phyloP scores from a whole-genome alignment of 2,888 invertebrate species.

The Arctia plantaginis region DNA sequence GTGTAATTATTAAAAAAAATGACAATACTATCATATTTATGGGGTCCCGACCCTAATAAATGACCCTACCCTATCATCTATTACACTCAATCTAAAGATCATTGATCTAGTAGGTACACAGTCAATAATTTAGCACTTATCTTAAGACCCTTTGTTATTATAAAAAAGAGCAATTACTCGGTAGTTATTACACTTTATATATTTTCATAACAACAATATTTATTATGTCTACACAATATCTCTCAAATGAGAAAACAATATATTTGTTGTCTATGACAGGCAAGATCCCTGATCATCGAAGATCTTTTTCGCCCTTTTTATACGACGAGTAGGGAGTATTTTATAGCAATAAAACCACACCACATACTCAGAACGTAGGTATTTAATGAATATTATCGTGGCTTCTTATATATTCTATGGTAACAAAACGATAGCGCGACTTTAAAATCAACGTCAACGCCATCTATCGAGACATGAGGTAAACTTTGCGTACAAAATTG shows the following conservation, averaged over 20 bases:
- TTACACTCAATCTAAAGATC: not conserved
- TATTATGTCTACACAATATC: not conserved
- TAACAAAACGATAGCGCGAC: too few species aligned
- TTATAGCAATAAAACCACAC: too few species aligned
- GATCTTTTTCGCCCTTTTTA: too few species aligned
- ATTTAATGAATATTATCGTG: too few species aligned
- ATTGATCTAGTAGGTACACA: not conserved
- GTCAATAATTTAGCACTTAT: not conserved
- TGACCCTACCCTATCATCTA: not conserved
- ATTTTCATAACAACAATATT: not conserved
- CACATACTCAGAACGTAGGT: too few species aligned
- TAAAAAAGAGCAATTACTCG: not conserved
- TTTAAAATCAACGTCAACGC: too few species aligned
- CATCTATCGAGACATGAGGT: too few species aligned
- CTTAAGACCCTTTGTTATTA: not conserved
- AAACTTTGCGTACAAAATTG: too few species aligned
- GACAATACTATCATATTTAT: not conserved
- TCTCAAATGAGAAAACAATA: slow-evolving; percentile 34
- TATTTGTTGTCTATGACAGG: slow-evolving; percentile 34
- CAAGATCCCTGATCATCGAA: too few species aligned
- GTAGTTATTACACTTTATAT: not conserved
- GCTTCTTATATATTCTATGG: too few species aligned
- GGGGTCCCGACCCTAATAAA: not conserved
- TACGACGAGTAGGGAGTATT: too few species aligned
- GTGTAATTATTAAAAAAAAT: too few species aligned